A percentile compares a stretch with the other conserved stretches of the same genome.
These are phyloP conservation scores for Agrilus cyanescens DNA, from an alignment of 2,888 invertebrate genomes.

Conservation along the genomic window DNA sequence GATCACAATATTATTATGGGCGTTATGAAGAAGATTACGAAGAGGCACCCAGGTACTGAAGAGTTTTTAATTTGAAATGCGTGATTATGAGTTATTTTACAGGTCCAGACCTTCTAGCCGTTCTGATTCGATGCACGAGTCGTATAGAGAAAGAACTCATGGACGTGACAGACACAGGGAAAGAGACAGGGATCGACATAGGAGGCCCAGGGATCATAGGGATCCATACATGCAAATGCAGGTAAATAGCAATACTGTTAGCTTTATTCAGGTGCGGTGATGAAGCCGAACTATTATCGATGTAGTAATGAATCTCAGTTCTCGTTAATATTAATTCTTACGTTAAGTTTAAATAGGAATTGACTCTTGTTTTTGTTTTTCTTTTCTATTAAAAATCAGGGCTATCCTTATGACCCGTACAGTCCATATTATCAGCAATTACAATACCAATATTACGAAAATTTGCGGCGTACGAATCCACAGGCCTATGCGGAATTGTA, in stretches of 20 bases:
- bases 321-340: constrained; percentile 3
- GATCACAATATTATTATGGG: constrained; percentile 24
- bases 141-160: constrained; percentile 25
- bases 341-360: constrained; percentile 6
- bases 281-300: background rate
- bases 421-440: constrained; percentile 44
- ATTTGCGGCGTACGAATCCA: constrained; percentile 64
- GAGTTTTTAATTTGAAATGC: constrained; percentile 1
- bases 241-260: background rate
- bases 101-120: constrained; percentile 33
- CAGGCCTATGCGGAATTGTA: constrained; percentile 70
- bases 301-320: constrained; percentile 1
- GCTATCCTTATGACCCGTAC: constrained; percentile 43
- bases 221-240: constrained; percentile 31
- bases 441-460: constrained; percentile 65
- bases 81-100: constrained; percentile 1
- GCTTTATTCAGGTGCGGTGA: background rate
- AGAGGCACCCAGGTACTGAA: constrained; percentile 20
- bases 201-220: constrained; percentile 27
- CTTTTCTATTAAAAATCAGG: constrained; percentile 18
- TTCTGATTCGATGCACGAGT: constrained; percentile 34
- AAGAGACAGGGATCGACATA: constrained; percentile 23
- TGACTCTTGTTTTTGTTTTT: constrained; percentile 5
- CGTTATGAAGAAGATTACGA: constrained; percentile 33
- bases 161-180: constrained; percentile 30